Evolutionary conservation across 2,113 vertebrate species (phyloP).

Genomic region (Ibidorhyncha struthersii): DNA sequence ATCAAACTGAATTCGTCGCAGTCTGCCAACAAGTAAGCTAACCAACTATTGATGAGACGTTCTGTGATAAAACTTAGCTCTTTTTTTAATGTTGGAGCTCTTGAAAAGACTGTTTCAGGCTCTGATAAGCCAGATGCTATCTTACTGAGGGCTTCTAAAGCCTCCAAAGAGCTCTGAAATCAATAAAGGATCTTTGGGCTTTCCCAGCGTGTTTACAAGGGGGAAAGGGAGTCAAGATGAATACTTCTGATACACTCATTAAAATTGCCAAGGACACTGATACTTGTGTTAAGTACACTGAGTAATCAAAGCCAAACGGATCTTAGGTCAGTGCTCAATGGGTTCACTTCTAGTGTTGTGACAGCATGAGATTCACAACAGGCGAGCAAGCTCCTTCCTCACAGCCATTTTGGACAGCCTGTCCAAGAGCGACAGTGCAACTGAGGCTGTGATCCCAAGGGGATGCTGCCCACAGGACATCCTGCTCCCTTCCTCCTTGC

Average conservation of each 20-base stretch:
- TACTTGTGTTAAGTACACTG: neutral
- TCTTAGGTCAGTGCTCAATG: neutral
- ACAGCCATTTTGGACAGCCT: neutral
- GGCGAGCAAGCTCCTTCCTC: neutral
- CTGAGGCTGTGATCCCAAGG: neutral
- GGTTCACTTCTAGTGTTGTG: rapidly evolving
- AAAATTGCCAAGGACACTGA: neutral
- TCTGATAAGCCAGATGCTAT: neutral
- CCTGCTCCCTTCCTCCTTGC: neutral
- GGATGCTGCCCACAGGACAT: neutral
- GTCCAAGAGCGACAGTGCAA: too few relatives aligned
- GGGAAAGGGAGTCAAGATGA: neutral
- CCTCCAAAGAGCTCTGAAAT: neutral
- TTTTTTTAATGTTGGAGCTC: neutral
- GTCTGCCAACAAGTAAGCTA: neutral
- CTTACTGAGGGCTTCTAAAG: neutral
- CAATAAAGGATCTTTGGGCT: neutral
- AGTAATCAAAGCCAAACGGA: neutral
- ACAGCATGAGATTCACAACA: neutral
- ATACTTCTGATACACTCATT: neutral
- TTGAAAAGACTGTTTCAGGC: neutral
- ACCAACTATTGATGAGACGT: neutral
- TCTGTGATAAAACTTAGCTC: neutral
- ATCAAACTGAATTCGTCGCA: rapidly evolving
- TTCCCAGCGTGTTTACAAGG: neutral